A percentile compares a stretch with the other conserved stretches of the same genome.
Evolutionary conservation across 2,888 invertebrate species (phyloP).

Genomic region (Hypselothyrea guttata): DNA sequence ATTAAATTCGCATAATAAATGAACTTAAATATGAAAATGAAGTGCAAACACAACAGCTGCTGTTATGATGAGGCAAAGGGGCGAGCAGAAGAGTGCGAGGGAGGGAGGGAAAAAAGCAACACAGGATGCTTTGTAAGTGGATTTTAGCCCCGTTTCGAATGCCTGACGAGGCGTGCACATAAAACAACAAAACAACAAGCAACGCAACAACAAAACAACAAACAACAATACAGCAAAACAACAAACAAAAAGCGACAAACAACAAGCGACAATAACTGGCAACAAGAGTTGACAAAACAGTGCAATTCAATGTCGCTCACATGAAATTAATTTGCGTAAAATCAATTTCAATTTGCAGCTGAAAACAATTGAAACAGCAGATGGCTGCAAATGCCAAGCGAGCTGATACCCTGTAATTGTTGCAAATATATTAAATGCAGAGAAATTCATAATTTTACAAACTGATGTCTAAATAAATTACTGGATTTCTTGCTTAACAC

Average conservation of each 20-base stretch:
- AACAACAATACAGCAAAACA: conserved; percentile 16
- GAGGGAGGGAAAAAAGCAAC: not conserved
- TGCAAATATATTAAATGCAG: no score
- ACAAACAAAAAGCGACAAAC: conserved; percentile 21
- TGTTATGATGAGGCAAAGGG: not conserved
- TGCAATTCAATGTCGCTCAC: conserved; percentile 53
- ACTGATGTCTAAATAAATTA: no score
- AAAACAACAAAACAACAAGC: conserved; percentile 34
- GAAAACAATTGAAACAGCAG: conserved; percentile 2
- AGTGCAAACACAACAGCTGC: conserved; percentile 59
- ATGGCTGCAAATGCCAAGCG: not conserved
- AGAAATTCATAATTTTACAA: no score
- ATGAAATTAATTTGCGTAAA: conserved; percentile 66
- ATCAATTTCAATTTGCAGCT: conserved; percentile 65
- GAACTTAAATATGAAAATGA: conserved; percentile 71
- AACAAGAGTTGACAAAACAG: conserved; percentile 12
- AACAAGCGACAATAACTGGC: not conserved
- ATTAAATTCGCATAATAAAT: conserved; percentile 73
- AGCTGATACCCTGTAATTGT: conserved; percentile 2
- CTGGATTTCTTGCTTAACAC: no score
- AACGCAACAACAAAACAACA: conserved; percentile 4
- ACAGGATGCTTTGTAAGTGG: conserved; percentile 15
- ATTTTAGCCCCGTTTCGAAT: conserved; percentile 27
- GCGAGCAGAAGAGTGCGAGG: not conserved
- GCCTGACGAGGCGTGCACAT: conserved; percentile 23